Evolutionary conservation across 30 jellyfish, hydroid and myxozoan genomes (phyloP).

Genomic region (Turritopsis dohrnii): DNA sequence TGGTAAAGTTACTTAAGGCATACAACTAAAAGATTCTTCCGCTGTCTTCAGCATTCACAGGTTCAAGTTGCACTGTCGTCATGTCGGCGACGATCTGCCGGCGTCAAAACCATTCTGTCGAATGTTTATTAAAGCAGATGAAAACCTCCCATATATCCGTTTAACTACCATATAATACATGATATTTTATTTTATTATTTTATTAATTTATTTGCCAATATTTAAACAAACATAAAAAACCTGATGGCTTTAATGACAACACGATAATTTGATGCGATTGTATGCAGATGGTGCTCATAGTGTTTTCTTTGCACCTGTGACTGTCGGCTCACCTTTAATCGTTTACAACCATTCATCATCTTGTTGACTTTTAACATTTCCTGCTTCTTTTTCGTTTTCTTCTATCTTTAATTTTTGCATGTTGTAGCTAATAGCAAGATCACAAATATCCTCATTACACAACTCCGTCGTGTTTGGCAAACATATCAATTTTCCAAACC

Average conservation of each 20-base stretch:
- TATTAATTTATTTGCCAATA: too few species aligned
- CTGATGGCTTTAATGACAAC: not conserved
- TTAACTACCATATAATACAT: too few species aligned
- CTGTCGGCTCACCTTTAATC: not conserved
- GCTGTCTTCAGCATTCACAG: too few species aligned
- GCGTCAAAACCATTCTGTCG: too few species aligned
- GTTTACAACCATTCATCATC: not conserved
- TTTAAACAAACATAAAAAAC: not conserved
- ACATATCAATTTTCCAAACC: not conserved
- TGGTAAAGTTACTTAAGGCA: too few species aligned
- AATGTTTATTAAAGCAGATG: too few species aligned
- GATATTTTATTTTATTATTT: too few species aligned
- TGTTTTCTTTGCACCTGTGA: not conserved
- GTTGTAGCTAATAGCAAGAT: not conserved
- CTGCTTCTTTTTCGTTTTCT: not conserved
- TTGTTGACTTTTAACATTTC: not conserved
- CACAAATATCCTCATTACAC: too few species aligned
- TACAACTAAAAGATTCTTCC: too few species aligned
- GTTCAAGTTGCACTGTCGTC: too few species aligned
- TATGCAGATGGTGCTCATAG: not conserved
- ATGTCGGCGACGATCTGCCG: too few species aligned
- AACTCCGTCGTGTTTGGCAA: not conserved
- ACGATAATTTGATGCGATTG: not conserved
- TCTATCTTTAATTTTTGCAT: not conserved
- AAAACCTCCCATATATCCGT: too few species aligned